Base-by-base conservation (phyloP, 35 echinoderm and acorn worm genomes). In the Anneissia japonica region DNA sequence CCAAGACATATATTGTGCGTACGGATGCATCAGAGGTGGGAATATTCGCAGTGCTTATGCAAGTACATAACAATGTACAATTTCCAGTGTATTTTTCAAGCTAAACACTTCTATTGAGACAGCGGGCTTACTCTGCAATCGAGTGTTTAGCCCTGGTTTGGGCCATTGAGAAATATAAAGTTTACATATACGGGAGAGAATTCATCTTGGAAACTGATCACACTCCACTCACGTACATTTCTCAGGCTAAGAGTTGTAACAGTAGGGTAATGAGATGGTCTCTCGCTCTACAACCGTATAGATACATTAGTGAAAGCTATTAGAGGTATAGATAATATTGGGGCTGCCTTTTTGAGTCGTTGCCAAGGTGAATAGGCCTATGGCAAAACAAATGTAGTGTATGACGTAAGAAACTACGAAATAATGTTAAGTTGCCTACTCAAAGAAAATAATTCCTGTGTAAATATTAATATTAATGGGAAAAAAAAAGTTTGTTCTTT, bases 61-160 rank as follows among this genome's bases (percentile, higher is more conserved):
- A 93, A 74, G 77, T 77, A 37, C 56, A 89, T 36, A 37, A 89
- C 19, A 86, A 72, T 3, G 74, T 46, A 17, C 19, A 79, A 79
- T 88, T 92, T 36, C 87, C 91, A 74, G 79, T 93, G 17, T 41
- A 46, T 10, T 93, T 81, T 73, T 40, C 88, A 0, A 86, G 87
- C n/a, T 3, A 35, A 13, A 89, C 85, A 90, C 55, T 93, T 11
- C 30, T 90, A 37, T 46, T 31, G 11, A 41, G 82, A 41, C 76
- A 93, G 37, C 17, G 34, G 26, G 82, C 82, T 11, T 84, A 84
- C 32, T 84, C 82, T 38, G 35, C 37, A 38, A 39, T 82, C 13
- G 80, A 82, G 36, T 36, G 80, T 82, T 36, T 82, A 26, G 80
- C 80, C 31, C 38, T 84, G 6, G 21, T 84, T 6, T 84, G 46